Base-by-base conservation (phyloP, 2,888 invertebrate genomes). In the Cactoblastis cactorum region DNA sequence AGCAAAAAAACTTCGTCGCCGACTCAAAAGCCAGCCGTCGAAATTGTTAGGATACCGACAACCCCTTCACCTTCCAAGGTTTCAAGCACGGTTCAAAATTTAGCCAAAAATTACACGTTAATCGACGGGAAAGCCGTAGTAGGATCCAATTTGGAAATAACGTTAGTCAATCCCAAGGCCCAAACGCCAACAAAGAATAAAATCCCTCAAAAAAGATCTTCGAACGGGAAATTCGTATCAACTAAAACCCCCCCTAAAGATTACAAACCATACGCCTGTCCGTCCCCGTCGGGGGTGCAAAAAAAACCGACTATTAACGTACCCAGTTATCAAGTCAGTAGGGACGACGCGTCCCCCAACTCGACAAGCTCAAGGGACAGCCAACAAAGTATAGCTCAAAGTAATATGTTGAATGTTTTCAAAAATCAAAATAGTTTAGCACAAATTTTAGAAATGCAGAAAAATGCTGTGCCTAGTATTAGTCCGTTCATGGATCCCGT, bases 101-200 rank as follows among this genome's bases (percentile, higher is more conserved):
- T 90, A 43, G 69, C 83, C 24, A 91, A 90, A 59, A 91, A 82
- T 55, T 87, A 85, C 53, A 82, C 86, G 0, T 53, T 87, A 0
- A 55, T 85, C 0, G 87, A 88, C 22, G 87, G 86, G 0, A 87
- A 87, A 54, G 77, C 81, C 0, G 76, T 84, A 0, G 84, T 93
- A 28, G 92, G 93, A 0, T 92, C 93, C 0, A 94, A 94, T 68
- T 72, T 95, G 49, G 94, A 94, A 69, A 95, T 95, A 19, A 94
- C 94, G 0, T 70, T 95, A 55, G 94, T 94, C 0, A 91, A 88
- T 52, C 90, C 92, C 0, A 77, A 72, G 74, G 71, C 71, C 0
- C 75, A 71, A 39, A 80, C 74, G 2, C 80, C 77, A 0, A 58
- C 65, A 0, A 80, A 80, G 1, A 74, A 72, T 2, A 58, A 86